These are phyloP conservation scores for Crematogaster levior DNA, from an alignment of 2,888 invertebrate genomes.

Conservation along the genomic window DNA sequence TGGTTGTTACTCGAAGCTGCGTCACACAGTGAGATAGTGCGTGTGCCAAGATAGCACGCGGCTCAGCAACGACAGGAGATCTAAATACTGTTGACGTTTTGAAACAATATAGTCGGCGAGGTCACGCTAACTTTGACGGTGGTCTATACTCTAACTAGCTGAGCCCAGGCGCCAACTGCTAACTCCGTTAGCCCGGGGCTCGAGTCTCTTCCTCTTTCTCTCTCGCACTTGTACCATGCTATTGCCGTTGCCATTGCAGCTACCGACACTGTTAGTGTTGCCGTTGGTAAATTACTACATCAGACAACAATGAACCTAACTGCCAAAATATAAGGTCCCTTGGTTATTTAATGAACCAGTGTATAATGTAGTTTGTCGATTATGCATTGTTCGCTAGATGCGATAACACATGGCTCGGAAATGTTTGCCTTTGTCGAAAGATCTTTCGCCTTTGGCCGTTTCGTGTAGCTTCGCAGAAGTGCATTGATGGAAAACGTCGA, in stretches of 20 bases:
- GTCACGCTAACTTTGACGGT: conserved; percentile 79
- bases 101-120: conserved; percentile 80
- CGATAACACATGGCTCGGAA: conserved; percentile 45
- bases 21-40: conserved; percentile 70
- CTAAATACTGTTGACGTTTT: conserved; percentile 81
- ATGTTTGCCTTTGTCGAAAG: conserved; percentile 65
- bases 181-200: conserved; percentile 78
- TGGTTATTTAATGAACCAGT: conserved; percentile 79
- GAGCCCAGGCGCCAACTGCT: conserved; percentile 79
- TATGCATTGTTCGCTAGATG: conserved; percentile 72
- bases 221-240: neutral
- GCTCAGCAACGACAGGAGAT: conserved; percentile 59
- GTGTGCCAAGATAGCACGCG: conserved; percentile 36
- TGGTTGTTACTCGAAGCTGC: conserved; percentile 73
- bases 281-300: conserved; percentile 54
- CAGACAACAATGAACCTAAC: conserved; percentile 76
- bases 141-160: conserved; percentile 81
- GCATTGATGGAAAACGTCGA: conserved; percentile 15
- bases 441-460: conserved; percentile 62
- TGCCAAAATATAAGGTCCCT: conserved; percentile 75
- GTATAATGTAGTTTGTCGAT: conserved; percentile 78
- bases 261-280: conserved; percentile 48
- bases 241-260: conserved; percentile 17
- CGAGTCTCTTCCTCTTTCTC: conserved; percentile 37
- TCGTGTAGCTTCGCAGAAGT: conserved; percentile 47